phyloP scores from a whole-genome alignment of 2,888 invertebrate genomes.

The Sipha maydis region DNA sequence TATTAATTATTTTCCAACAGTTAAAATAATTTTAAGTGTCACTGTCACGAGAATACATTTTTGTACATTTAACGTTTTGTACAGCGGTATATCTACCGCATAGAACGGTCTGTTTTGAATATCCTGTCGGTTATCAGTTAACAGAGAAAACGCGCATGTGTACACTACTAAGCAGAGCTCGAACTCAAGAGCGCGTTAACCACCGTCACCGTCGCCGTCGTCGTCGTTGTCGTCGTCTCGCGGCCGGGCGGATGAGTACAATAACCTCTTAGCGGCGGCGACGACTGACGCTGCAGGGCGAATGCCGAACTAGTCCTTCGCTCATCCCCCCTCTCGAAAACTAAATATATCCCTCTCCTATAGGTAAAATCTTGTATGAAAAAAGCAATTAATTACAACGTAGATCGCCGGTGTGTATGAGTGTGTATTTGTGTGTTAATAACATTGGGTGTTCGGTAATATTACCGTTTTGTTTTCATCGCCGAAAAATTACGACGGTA shows the following conservation, averaged over 20 bases:
- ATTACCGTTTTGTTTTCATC: conserved; percentile 39
- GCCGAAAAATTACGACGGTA: background rate
- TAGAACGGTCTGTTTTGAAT: too few species aligned
- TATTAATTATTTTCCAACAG: too few species aligned
- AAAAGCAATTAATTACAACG: conserved; percentile 49
- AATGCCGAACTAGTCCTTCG: conserved; percentile 48
- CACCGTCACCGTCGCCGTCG: background rate
- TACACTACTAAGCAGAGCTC: background rate
- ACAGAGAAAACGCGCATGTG: too few species aligned
- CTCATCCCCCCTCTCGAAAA: background rate
- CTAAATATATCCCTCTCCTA: background rate
- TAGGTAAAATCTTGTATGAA: background rate
- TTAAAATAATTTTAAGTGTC: background rate
- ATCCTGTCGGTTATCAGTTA: too few species aligned
- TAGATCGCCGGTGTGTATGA: background rate
- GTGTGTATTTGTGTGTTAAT: background rate
- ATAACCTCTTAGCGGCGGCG: conserved; percentile 40
- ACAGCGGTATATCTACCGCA: too few species aligned
- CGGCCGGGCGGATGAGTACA: conserved; percentile 44
- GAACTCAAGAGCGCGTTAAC: background rate
- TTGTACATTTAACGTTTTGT: background rate
- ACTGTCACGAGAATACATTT: background rate
- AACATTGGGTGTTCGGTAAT: conserved; percentile 4
- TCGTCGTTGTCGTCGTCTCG: background rate
- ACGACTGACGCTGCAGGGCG: conserved; percentile 40